Conservation (phyloP, 2,113 vertebrate species). For the Sinocyclocheilus rhinocerous region DNA sequence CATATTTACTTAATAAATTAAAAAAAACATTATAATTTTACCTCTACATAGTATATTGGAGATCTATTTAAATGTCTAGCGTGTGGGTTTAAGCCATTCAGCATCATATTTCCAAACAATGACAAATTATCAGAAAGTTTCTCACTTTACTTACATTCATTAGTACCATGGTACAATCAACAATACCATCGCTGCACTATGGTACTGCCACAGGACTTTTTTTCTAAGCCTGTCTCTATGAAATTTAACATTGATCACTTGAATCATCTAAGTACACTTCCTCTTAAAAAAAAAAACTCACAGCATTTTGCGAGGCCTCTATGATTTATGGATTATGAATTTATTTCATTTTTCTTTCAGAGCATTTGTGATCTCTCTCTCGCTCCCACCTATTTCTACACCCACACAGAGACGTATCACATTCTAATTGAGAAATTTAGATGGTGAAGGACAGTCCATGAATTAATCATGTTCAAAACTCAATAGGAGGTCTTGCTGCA, state of each 20-base stretch:
- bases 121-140: not conserved
- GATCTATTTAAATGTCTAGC: no score
- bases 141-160: not conserved
- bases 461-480: slow-evolving; percentile 72
- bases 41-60: no score
- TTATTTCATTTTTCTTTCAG: slow-evolving; percentile 35
- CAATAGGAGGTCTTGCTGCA: slow-evolving; percentile 62
- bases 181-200: not conserved
- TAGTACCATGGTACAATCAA: not conserved
- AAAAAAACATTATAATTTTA: no score
- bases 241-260: not conserved
- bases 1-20: no score
- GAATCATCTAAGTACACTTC: not conserved
- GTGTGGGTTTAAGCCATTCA: no score
- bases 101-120: not conserved
- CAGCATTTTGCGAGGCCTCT: not conserved
- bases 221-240: not conserved
- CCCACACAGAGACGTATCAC: slow-evolving; percentile 56
- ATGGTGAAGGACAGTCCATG: slow-evolving; percentile 60
- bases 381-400: slow-evolving; percentile 3
- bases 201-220: not conserved
- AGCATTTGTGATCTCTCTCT: slow-evolving; percentile 40
- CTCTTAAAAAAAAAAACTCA: not conserved
- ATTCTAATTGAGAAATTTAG: slow-evolving; percentile 64
- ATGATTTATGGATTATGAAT: slow-evolving; percentile 41